These are phyloP conservation scores for Geococcyx californianus DNA, from an alignment of 2,113 vertebrate genomes.

Conservation along the genomic window DNA sequence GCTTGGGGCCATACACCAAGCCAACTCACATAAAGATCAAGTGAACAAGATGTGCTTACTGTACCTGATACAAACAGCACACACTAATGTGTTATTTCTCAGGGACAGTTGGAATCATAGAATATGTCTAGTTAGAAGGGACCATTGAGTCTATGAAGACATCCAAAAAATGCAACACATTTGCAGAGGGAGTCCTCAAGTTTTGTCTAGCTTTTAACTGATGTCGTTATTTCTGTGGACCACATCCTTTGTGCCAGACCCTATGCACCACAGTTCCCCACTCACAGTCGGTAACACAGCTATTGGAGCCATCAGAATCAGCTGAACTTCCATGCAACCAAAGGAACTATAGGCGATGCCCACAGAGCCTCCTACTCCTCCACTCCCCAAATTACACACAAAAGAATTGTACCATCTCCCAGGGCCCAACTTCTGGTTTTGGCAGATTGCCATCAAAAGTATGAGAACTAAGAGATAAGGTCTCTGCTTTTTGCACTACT, in stretches of 20 bases:
- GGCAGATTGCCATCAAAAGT: background rate
- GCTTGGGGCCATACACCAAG: background rate
- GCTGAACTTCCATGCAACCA: background rate
- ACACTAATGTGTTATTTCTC: background rate
- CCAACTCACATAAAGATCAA: background rate
- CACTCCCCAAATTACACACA: too few species aligned
- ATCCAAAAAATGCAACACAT: background rate
- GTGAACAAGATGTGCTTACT: background rate
- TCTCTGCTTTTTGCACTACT: background rate
- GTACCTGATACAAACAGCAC: background rate
- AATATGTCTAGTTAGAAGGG: too few species aligned
- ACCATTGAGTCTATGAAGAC: too few species aligned
- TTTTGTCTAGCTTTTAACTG: background rate
- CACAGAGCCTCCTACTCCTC: background rate
- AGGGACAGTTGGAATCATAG: background rate
- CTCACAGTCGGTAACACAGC: accelerated
- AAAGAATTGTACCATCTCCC: too few species aligned
- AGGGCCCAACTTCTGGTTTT: background rate
- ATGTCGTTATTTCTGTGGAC: background rate
- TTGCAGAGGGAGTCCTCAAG: background rate
- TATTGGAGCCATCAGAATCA: background rate
- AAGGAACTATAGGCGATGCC: background rate
- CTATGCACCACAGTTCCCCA: accelerated
- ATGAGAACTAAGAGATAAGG: background rate
- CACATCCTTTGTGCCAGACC: background rate